phyloP scores from a whole-genome alignment of 1,140 invertebrate genomes.

The Drosophila carrolli region DNA sequence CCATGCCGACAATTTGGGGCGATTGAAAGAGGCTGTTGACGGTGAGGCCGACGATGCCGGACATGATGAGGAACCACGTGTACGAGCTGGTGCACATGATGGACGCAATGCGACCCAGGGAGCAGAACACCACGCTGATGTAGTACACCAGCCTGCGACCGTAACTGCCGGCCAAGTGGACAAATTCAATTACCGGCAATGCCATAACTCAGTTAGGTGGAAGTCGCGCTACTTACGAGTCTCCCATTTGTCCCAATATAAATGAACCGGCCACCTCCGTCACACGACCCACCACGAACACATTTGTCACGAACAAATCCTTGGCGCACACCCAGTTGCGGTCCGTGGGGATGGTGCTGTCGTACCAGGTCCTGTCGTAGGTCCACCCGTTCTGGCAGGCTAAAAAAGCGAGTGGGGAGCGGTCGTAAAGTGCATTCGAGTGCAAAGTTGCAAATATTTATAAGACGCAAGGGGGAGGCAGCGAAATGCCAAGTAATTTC shows the following conservation, averaged over 20 bases:
- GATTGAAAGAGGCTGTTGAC: constrained; percentile 85
- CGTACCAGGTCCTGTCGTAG: constrained; percentile 86
- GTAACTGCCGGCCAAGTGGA: constrained; percentile 74
- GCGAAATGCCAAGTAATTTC: constrained; percentile 40
- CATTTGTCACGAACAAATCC: constrained; percentile 85
- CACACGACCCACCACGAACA: constrained; percentile 85
- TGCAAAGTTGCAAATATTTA: constrained; percentile 77
- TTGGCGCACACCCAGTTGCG: constrained; percentile 87
- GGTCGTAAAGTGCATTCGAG: constrained; percentile 73
- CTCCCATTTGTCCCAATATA: constrained; percentile 86
- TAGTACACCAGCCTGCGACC: constrained; percentile 86
- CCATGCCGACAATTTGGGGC: constrained; percentile 85
- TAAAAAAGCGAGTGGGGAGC: background rate
- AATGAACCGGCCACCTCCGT: constrained; percentile 86
- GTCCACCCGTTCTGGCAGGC: constrained; percentile 86
- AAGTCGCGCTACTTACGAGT: constrained; percentile 84
- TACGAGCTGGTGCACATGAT: constrained; percentile 84
- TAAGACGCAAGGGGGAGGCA: constrained; percentile 33
- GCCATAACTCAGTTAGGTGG: constrained; percentile 61
- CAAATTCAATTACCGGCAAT: constrained; percentile 70
- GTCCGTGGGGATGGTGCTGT: constrained; percentile 84
- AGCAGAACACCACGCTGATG: constrained; percentile 83
- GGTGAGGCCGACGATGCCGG: constrained; percentile 84
- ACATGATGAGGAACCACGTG: constrained; percentile 84
- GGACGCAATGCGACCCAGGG: constrained; percentile 84